Evolutionary conservation across 2,797 vertebrate species (phyloP).

Genomic region (Poecilia velifera): DNA sequence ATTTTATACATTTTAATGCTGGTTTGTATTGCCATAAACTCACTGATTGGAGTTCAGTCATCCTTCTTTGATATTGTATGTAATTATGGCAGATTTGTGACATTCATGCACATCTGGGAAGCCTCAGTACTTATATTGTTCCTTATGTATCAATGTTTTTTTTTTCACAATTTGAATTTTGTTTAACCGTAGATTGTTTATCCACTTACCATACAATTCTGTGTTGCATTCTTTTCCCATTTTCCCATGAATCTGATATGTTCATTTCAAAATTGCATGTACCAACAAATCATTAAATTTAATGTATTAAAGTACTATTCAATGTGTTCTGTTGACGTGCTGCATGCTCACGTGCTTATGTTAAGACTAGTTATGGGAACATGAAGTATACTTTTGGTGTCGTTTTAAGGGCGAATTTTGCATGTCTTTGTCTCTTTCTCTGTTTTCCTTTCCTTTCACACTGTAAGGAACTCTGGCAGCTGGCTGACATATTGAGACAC

Average conservation of each 20-base stretch:
- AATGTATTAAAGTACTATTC: too few species aligned
- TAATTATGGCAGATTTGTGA: not conserved
- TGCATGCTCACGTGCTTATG: not conserved
- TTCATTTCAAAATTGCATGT: not conserved
- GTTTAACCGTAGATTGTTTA: not conserved
- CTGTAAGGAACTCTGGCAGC: not conserved
- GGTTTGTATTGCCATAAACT: not conserved
- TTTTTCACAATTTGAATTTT: not conserved
- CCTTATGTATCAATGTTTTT: not conserved
- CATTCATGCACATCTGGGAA: not conserved
- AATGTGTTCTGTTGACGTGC: not conserved
- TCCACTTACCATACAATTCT: not conserved
- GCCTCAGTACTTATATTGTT: not conserved
- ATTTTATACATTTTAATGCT: not conserved
- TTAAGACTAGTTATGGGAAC: not conserved
- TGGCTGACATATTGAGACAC: slow-evolving; percentile 37
- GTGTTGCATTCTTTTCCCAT: not conserved
- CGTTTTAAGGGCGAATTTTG: not conserved
- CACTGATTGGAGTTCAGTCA: not conserved
- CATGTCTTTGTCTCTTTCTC: not conserved
- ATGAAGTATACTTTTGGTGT: not conserved
- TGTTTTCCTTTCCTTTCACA: not conserved
- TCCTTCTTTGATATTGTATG: not conserved
- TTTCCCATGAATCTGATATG: not conserved
- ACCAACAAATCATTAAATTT: not conserved